Evolutionary conservation across 2,888 invertebrate species (phyloP).

Genomic region (Odontomyia ornata): DNA sequence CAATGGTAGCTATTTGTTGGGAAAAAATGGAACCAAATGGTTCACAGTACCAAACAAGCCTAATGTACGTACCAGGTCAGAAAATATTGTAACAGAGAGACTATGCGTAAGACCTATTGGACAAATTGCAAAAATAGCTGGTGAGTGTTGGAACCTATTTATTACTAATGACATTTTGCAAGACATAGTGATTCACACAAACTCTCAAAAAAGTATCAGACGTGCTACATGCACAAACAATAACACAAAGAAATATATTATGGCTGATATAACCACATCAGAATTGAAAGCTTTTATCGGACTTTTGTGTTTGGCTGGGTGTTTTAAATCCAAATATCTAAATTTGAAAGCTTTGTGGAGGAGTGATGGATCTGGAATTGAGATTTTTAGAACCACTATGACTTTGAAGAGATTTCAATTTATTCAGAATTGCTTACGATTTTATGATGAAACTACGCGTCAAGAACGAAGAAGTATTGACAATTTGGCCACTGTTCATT

Average conservation of each 20-base stretch:
- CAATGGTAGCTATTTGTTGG: too few species aligned
- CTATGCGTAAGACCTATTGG: neutral
- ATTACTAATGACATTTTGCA: neutral
- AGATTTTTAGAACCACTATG: neutral
- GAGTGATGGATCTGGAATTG: neutral
- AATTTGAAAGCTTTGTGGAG: too few species aligned
- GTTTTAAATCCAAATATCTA: neutral
- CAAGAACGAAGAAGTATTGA: too few species aligned
- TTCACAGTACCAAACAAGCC: neutral
- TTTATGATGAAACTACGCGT: too few species aligned
- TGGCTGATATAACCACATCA: neutral
- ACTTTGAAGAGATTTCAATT: neutral
- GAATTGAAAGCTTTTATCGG: neutral
- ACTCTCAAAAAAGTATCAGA: neutral
- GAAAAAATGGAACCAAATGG: neutral
- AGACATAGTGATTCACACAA: neutral
- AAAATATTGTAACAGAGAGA: neutral
- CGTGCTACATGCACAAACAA: too few species aligned
- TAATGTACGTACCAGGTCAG: neutral
- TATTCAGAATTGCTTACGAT: slow-evolving; percentile 3
- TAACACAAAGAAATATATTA: too few species aligned
- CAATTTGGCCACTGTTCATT: neutral
- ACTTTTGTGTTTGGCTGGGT: neutral
- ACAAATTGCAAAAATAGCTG: neutral
- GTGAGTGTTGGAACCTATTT: neutral